A percentile compares a stretch with the other conserved stretches of the same genome.
These are phyloP conservation scores for Alfaro cultratus DNA, from an alignment of 2,797 vertebrate genomes.

Conservation along the genomic window DNA sequence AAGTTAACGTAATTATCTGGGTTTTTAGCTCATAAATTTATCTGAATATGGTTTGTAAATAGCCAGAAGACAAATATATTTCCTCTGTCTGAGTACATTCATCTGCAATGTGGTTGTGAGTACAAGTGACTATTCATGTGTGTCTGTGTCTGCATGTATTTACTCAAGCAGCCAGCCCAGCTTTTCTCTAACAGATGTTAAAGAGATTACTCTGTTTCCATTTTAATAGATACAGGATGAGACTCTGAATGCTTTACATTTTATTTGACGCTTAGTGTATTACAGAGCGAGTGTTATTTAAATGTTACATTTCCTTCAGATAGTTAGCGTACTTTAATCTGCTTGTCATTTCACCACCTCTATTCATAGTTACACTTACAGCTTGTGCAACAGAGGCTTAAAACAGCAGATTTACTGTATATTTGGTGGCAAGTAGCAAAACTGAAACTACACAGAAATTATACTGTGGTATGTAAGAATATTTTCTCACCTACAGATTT, in stretches of 20 bases:
- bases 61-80: slow-evolving; percentile 61
- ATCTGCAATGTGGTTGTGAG: slow-evolving; percentile 36
- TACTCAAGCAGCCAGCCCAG: slow-evolving; percentile 60
- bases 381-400: slow-evolving; percentile 38
- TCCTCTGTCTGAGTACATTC: slow-evolving; percentile 62
- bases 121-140: slow-evolving; percentile 41
- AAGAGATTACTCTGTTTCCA: slow-evolving; percentile 56
- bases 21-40: slow-evolving; percentile 56
- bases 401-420: slow-evolving; percentile 27
- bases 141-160: slow-evolving; percentile 59
- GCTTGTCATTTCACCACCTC: slow-evolving; percentile 41
- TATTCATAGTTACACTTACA: slow-evolving; percentile 37
- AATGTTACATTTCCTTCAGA: slow-evolving; percentile 55
- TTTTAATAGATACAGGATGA: slow-evolving; percentile 56
- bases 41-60: slow-evolving; percentile 67
- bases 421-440: slow-evolving; percentile 19
- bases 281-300: slow-evolving; percentile 54
- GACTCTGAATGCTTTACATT: slow-evolving; percentile 47
- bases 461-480: neutral
- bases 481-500: neutral
- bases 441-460: slow-evolving; percentile 7
- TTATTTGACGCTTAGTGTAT: slow-evolving; percentile 49
- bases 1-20: slow-evolving; percentile 62
- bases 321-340: slow-evolving; percentile 54
- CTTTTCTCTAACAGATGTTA: slow-evolving; percentile 56